Percentiles rank a stretch among this genome's conserved stretches.
Conservation (phyloP, 2,113 vertebrate genomes). For the Callopanchax toddi region DNA sequence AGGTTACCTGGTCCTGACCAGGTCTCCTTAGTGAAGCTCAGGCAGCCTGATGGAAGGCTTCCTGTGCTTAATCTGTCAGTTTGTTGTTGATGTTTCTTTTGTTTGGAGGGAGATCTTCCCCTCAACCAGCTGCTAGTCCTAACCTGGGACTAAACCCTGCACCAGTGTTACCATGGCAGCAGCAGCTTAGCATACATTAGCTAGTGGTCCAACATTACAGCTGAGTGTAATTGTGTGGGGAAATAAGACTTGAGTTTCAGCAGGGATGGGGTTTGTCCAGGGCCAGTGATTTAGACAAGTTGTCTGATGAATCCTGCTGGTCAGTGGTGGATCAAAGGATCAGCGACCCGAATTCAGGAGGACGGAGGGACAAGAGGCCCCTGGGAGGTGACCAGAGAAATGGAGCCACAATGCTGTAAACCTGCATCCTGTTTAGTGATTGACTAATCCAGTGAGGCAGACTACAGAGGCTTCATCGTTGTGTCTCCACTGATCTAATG, state of each 20-base stretch:
- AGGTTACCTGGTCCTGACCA: too few species aligned
- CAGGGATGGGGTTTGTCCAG: background rate
- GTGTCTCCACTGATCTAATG: too few species aligned
- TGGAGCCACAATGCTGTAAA: conserved; percentile 24
- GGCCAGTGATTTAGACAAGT: conserved; percentile 14
- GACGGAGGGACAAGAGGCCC: conserved; percentile 1
- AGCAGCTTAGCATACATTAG: conserved; percentile 82
- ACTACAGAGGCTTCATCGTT: conserved; percentile 2
- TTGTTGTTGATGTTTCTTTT: conserved; percentile 16
- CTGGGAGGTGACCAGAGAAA: conserved; percentile 18
- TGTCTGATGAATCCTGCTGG: conserved; percentile 13
- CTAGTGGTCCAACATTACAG: conserved; percentile 70
- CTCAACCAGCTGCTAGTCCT: conserved; percentile 51
- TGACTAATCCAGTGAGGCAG: conserved; percentile 16
- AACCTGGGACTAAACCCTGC: conserved; percentile 75
- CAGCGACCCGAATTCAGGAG: background rate
- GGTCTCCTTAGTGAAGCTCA: too few species aligned
- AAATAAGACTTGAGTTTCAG: background rate
- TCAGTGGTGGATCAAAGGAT: conserved; percentile 9
- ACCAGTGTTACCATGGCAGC: conserved; percentile 81
- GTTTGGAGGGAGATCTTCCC: conserved; percentile 24
- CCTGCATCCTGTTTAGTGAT: conserved; percentile 9
- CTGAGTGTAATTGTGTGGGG: conserved; percentile 38
- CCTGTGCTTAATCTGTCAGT: background rate
- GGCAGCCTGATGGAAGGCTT: too few species aligned